A percentile compares a stretch with the other conserved stretches of the same genome.
These are phyloP conservation scores for Neotragus moschatus DNA, from an alignment of 2,113 vertebrate species.

Conservation along the genomic window DNA sequence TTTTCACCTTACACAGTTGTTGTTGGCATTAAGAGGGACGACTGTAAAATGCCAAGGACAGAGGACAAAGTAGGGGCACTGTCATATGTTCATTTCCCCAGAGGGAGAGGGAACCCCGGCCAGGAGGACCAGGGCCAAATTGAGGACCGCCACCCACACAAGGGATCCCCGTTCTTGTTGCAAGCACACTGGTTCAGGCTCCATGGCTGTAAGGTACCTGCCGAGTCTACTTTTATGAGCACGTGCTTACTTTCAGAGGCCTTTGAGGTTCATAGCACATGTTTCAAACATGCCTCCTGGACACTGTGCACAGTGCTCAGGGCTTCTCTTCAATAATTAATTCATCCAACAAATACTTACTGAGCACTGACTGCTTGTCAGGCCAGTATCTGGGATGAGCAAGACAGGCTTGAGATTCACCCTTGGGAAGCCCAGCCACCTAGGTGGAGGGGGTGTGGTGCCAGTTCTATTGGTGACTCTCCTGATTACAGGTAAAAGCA, in stretches of 20 bases:
- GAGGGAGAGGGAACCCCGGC: background rate
- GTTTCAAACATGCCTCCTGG: background rate
- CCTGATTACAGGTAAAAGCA: background rate
- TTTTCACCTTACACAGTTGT: background rate
- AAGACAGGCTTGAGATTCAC: background rate
- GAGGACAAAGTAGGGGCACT: background rate
- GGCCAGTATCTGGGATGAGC: background rate
- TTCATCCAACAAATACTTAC: background rate
- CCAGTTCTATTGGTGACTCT: background rate
- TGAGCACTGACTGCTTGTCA: background rate
- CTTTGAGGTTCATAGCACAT: background rate
- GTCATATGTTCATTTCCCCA: rapidly evolving
- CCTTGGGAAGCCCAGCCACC: background rate
- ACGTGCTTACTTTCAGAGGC: background rate
- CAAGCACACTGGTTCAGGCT: background rate
- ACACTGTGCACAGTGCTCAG: background rate
- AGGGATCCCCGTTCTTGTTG: background rate
- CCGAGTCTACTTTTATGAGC: background rate
- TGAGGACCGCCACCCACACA: background rate
- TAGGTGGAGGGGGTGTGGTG: background rate
- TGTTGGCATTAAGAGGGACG: background rate
- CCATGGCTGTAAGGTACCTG: background rate
- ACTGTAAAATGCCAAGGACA: background rate
- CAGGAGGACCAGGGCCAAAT: background rate
- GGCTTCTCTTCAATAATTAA: background rate